Conservation (phyloP, 2,797 vertebrate genomes). For the Acrossocheilus fasciatus region DNA sequence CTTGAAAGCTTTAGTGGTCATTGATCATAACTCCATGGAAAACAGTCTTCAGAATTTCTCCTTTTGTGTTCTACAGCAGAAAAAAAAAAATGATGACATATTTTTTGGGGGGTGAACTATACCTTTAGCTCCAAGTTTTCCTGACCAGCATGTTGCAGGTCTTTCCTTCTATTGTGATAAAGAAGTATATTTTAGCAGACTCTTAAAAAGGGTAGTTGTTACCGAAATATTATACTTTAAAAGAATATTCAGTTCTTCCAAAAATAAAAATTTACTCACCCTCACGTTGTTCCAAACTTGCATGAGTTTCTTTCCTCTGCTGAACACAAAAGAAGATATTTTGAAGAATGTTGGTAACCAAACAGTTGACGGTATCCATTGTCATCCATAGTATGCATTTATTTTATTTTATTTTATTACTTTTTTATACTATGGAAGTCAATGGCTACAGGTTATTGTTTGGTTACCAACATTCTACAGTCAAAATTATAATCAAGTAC, state of each 20-base stretch:
- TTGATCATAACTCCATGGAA: background rate
- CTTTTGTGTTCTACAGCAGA: background rate
- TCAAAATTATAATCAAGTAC: background rate
- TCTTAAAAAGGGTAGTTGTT: background rate
- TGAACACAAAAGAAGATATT: background rate
- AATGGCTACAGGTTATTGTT: background rate
- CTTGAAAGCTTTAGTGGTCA: slow-evolving; percentile 1
- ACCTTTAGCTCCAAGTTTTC: slow-evolving; percentile 65
- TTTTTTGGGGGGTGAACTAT: background rate
- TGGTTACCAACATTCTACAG: background rate
- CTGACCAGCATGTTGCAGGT: slow-evolving; percentile 59
- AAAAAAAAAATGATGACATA: background rate
- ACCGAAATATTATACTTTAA: background rate
- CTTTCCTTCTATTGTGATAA: slow-evolving; percentile 53
- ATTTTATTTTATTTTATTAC: background rate
- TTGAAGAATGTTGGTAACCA: background rate
- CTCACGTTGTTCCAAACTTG: background rate
- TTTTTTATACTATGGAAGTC: background rate
- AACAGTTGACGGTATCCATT: background rate
- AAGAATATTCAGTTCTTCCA: background rate
- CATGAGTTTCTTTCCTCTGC: background rate
- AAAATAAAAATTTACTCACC: background rate
- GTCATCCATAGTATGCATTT: background rate
- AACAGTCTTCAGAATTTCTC: background rate
- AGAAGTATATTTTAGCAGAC: background rate